phyloP scores from a whole-genome alignment of 2,113 vertebrate genomes.

The Brachyhypopomus gauderio region DNA sequence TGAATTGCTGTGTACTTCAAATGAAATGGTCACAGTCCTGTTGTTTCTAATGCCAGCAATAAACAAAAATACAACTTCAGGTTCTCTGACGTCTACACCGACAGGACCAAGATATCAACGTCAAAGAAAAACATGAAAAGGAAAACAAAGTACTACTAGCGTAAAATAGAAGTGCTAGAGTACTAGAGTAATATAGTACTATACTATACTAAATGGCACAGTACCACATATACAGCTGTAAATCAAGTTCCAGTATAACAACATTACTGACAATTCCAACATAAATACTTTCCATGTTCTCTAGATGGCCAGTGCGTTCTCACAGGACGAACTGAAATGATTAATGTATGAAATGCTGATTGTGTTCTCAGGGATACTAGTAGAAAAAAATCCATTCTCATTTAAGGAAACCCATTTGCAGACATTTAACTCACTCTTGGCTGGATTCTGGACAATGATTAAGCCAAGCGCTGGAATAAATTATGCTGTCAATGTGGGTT shows the following conservation, averaged over 20 bases:
- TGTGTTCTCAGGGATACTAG: constrained; percentile 41
- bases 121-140: neutral
- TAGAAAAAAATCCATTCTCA: constrained; percentile 52
- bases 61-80: constrained; percentile 38
- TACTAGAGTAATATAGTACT: no score
- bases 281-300: neutral
- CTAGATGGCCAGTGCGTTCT: neutral
- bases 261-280: neutral
- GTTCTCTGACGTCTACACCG: neutral
- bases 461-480: neutral
- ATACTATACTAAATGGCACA: no score
- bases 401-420: constrained; percentile 48
- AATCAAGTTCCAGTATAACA: neutral
- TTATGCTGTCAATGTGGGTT: neutral
- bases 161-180: no score
- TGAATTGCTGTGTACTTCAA: constrained; percentile 50
- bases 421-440: constrained; percentile 2
- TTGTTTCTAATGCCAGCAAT: constrained; percentile 44
- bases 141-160: no score
- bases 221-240: neutral
- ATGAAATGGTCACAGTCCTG: constrained; percentile 50
- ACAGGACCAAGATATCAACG: neutral
- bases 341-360: constrained; percentile 53
- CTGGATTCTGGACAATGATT: neutral
- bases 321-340: no score